Conservation (phyloP, 2,113 vertebrate genomes). For the Ptilorrhoa leucosticta region DNA sequence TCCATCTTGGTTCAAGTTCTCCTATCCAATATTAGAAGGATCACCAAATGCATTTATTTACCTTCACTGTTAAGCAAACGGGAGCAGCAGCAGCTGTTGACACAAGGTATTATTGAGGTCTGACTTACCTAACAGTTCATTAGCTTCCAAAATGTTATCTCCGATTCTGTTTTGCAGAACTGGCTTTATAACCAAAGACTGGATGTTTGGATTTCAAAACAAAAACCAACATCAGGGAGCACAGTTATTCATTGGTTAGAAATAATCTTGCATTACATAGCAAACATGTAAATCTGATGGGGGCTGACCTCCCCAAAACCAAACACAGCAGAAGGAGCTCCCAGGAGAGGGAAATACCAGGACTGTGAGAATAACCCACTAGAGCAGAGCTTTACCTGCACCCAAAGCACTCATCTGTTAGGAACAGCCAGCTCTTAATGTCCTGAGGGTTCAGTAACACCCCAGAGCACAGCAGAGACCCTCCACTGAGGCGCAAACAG, state of each 20-base stretch:
- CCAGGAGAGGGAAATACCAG: background rate
- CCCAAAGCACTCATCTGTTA: background rate
- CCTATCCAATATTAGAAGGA: background rate
- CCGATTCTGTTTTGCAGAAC: background rate
- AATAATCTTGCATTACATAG: background rate
- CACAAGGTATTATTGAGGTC: background rate
- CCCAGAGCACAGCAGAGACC: background rate
- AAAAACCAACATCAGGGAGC: background rate
- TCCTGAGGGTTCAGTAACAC: too few species aligned
- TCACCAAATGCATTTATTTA: background rate
- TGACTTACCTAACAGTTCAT: background rate
- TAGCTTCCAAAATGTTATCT: background rate
- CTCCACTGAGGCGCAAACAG: background rate
- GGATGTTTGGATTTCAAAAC: conserved; percentile 11
- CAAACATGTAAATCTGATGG: background rate
- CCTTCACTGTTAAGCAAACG: background rate
- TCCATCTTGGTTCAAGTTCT: background rate
- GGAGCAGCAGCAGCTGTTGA: background rate
- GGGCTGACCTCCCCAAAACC: background rate
- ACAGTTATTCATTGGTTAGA: background rate
- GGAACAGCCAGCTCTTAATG: background rate
- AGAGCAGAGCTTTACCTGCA: background rate
- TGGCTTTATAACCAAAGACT: background rate
- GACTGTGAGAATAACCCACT: fast-evolving
- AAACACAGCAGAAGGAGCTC: background rate